Base-by-base conservation (phyloP, 1,140 invertebrate genomes). In the Drosophila quadrilineata region DNA sequence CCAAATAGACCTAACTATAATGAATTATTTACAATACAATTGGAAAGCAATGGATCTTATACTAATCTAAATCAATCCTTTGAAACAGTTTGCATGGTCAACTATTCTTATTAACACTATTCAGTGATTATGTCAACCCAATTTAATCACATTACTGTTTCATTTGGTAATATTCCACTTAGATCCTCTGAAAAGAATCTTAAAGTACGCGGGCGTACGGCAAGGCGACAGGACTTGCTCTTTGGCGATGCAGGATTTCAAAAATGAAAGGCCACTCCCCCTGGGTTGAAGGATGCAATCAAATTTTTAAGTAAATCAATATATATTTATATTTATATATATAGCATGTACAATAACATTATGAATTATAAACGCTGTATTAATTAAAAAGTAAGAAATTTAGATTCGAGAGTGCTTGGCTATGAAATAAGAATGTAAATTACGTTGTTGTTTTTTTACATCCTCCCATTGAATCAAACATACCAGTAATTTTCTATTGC, bases 151-250 rank as follows among this genome's bases (percentile, higher is more conserved):
- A 28, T 28, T 38, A n/a, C 26, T 14, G 41, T 28, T 50, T 59
- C 45, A 17, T 45, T 45, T 26, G 53, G 48, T 57, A 24, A 66
- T 35, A n/a, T 41, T n/a, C n/a, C n/a, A n/a, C n/a, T n/a, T 60
- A 72, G 69, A n/a, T 63, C 40, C 12, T 38, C 46, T 26, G 72
- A 71, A 10, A 89, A 88, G 49, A 91, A 88, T 43, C 91, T 91
- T 40, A 94, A 95, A 91, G 92, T 93, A 16, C 90, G 94, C 31
- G 90, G 93, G 72, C 91, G 93, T 68, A 94, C 94, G 28, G 92
- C 93, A 12, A 92, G 92, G 49, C 91, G 93, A 0, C 91, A 93
- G 59, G 94, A 95, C 75, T 88, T 95, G 38, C 90, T 95, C 19
- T 95, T 93, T 84, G 93, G 93, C 22, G 75, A 66, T 21, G 28